Base-by-base conservation (phyloP, 2,113 vertebrate genomes). In the Tretioscincus oriximinensis region DNA sequence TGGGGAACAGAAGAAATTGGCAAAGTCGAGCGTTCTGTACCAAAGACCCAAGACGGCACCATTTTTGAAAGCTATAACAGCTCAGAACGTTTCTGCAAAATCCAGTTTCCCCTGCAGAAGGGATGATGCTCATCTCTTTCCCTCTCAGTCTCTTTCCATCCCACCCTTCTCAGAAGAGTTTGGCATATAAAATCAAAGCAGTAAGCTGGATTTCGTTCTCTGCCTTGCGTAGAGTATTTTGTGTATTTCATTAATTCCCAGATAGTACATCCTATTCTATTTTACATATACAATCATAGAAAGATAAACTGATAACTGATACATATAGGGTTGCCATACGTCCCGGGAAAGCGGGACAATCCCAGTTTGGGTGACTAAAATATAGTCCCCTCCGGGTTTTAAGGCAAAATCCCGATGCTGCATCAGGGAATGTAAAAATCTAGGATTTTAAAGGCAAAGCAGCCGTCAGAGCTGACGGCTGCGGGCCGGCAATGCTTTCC, bases 191-290 rank as follows among this genome's bases (percentile, higher is more conserved):
- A 70, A 75, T 51, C 88, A 88, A 90, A 86, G 87, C 87, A 89
- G 87, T 87, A 90, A 91, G 86, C 91, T 86, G 80, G 31, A 89
- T 93, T 94, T 90, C 84, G 85, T 88, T 86, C 84, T 89, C 91
- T 93, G 95, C 95, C 96, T 96, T 94, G 88, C 95, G 93, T 95
- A 94, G 94, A 91, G 92, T 93, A 92, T 95, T 96, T 96, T 94
- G 95, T 96, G 95, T 94, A 96, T 97, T 95, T 95, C 95, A 93
- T 97, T 96, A 95, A 92, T 93, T 93, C 90, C 90, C 84, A 65
- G 94, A 93, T 94, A 94, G 94, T 93, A 85, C 92, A 96, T 91
- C 91, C 94, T 93, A 90, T 92, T 22, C 91, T 93, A 83, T 91
- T 92, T 91, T 91, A 86, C 95, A 93, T 74, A 45, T 83, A 67